phyloP scores from a whole-genome alignment of 2,797 vertebrate species.

The Semaprochilodus insignis region DNA sequence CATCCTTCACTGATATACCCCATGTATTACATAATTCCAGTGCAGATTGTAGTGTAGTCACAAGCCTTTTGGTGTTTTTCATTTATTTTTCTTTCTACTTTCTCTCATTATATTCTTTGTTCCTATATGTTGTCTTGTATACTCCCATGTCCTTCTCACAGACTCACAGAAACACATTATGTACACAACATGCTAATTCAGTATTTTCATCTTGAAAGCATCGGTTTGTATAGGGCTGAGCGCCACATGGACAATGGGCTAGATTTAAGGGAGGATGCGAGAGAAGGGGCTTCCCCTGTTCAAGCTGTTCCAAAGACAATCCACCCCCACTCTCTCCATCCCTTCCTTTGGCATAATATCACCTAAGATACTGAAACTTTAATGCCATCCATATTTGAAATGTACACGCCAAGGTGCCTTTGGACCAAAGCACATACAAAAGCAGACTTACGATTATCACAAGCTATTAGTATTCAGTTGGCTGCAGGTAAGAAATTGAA shows the following conservation, averaged over 20 bases:
- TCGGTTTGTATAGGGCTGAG: not conserved
- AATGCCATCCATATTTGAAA: too few species aligned
- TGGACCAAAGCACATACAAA: too few species aligned
- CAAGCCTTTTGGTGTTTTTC: too few species aligned
- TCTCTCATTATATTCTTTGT: not conserved
- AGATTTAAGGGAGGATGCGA: not conserved
- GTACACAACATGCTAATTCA: conserved; percentile 4
- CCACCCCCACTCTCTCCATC: too few species aligned
- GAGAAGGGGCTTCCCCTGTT: too few species aligned
- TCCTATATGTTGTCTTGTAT: not conserved
- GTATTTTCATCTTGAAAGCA: not conserved
- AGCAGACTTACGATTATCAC: too few species aligned
- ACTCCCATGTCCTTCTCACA: not conserved
- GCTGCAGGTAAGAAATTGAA: too few species aligned
- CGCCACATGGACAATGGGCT: not conserved
- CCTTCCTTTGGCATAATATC: too few species aligned
- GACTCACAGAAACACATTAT: conserved; percentile 14
- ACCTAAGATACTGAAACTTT: too few species aligned
- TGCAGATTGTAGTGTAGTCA: not conserved
- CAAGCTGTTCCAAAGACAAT: too few species aligned
- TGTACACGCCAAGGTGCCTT: too few species aligned
- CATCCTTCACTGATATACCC: not conserved
- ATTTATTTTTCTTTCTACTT: not conserved
- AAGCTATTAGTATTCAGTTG: too few species aligned
- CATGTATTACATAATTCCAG: not conserved